Evolutionary conservation across 2,113 vertebrate genomes (phyloP).

Genomic region (Vombatus ursinus): DNA sequence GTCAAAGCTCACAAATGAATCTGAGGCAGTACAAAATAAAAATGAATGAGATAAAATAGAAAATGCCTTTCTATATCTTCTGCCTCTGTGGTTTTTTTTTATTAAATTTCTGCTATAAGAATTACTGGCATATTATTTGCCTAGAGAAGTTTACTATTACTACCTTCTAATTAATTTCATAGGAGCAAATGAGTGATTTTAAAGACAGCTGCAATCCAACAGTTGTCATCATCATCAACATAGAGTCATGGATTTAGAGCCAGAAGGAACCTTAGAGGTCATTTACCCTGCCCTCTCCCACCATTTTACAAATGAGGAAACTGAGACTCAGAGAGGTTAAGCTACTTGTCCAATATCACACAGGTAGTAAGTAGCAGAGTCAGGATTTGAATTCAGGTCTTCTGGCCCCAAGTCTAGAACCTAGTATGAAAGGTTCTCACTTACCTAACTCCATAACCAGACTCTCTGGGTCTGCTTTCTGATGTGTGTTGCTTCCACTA

Average conservation of each 20-base stretch:
- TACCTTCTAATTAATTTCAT: not conserved
- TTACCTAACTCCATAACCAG: not conserved
- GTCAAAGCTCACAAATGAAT: not conserved
- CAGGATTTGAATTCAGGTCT: too few species aligned
- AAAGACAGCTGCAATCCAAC: not conserved
- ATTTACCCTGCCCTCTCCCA: not conserved
- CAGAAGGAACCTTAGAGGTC: not conserved
- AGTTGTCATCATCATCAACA: not conserved
- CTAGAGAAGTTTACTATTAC: not conserved
- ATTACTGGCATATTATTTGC: not conserved
- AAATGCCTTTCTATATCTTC: not conserved
- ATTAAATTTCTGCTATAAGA: not conserved
- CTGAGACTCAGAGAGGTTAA: not conserved
- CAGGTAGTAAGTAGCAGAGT: too few species aligned
- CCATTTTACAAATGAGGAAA: not conserved
- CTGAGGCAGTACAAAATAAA: not conserved
- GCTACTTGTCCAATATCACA: not conserved
- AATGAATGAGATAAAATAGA: slow-evolving; percentile 1
- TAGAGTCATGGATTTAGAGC: not conserved
- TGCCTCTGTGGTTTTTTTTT: not conserved
- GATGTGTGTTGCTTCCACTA: too few species aligned
- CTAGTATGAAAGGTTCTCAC: not conserved
- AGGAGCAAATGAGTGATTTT: not conserved
- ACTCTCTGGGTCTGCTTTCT: not conserved
- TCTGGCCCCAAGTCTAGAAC: not conserved